phyloP scores from a whole-genome alignment of 2,888 invertebrate species.

The Agrilus mali region DNA sequence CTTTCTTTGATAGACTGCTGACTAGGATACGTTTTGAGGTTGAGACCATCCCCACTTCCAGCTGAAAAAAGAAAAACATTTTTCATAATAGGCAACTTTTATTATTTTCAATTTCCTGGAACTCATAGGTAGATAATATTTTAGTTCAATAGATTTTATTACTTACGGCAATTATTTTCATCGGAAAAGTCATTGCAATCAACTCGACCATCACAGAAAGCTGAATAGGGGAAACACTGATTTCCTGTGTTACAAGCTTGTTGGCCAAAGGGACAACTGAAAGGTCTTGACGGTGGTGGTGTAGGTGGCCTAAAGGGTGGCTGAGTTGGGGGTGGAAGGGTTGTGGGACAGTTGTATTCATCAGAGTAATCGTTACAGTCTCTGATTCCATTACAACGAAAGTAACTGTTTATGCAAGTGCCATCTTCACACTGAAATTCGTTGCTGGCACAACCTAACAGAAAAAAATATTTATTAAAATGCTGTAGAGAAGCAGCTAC shows the following conservation, averaged over 20 bases:
- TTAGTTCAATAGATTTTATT: too few relatives aligned
- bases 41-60: slow-evolving; percentile 32
- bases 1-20: slow-evolving; percentile 74
- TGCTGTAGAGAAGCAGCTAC: too few relatives aligned
- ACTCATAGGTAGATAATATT: too few relatives aligned
- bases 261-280: slow-evolving; percentile 30
- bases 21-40: slow-evolving; percentile 63
- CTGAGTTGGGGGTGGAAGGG: slow-evolving; percentile 11
- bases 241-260: slow-evolving; percentile 34
- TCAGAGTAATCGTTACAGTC: slow-evolving; percentile 47
- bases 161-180: slow-evolving; percentile 43
- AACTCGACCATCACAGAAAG: slow-evolving; percentile 45
- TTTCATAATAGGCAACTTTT: background rate
- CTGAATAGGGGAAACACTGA: slow-evolving; percentile 34
- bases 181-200: slow-evolving; percentile 66
- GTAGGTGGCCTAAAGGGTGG: slow-evolving; percentile 7
- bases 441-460: slow-evolving; percentile 47
- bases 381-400: slow-evolving; percentile 32
- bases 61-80: background rate
- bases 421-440: slow-evolving; percentile 60
- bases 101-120: too few relatives aligned
- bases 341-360: slow-evolving; percentile 39
- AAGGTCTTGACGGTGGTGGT: slow-evolving; percentile 9
- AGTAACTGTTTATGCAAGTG: slow-evolving; percentile 39
- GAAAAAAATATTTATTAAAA: slow-evolving; percentile 1